Conservation (phyloP, 53 echinoderm and acorn worm genomes). For the Holothuria scabra region DNA sequence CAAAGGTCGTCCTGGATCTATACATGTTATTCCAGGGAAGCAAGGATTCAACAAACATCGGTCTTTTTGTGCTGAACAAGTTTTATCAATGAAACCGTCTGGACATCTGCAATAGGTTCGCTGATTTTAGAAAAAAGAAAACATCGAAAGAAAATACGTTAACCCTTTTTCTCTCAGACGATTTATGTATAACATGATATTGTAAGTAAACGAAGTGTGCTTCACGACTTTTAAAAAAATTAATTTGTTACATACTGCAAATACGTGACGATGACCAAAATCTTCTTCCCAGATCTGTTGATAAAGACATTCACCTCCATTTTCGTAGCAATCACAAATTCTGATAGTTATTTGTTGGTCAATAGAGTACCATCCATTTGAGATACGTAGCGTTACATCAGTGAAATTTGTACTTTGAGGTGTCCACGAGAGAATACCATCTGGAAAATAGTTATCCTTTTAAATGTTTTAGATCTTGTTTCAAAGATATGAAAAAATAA, state of each 20-base stretch:
- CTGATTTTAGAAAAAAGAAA: constrained; percentile 37
- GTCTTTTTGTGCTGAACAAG: constrained; percentile 62
- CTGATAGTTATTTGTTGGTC: constrained; percentile 18
- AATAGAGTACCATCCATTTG: constrained; percentile 23
- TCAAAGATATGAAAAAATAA: too few species aligned
- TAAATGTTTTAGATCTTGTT: too few species aligned
- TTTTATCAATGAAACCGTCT: constrained; percentile 46
- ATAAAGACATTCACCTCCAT: constrained; percentile 50
- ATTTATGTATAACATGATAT: too few species aligned
- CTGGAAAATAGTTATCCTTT: background rate
- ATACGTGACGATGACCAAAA: constrained; percentile 19
- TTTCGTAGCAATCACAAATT: constrained; percentile 45
- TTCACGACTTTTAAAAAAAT: too few species aligned
- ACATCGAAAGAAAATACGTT: too few species aligned
- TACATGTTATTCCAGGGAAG: constrained; percentile 73
- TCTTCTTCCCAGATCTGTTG: constrained; percentile 37
- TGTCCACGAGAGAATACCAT: constrained; percentile 42
- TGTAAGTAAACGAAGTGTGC: too few species aligned
- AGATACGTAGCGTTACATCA: constrained; percentile 25
- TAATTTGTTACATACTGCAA: too few species aligned
- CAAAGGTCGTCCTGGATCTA: constrained; percentile 58
- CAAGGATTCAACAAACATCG: constrained; percentile 70
- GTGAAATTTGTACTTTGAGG: constrained; percentile 8
- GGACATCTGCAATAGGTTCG: constrained; percentile 69
- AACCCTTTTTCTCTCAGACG: too few species aligned